A percentile compares a stretch with the other conserved stretches of the same genome.
Conservation (phyloP, 2,113 vertebrate species). For the Aptenodytes forsteri region DNA sequence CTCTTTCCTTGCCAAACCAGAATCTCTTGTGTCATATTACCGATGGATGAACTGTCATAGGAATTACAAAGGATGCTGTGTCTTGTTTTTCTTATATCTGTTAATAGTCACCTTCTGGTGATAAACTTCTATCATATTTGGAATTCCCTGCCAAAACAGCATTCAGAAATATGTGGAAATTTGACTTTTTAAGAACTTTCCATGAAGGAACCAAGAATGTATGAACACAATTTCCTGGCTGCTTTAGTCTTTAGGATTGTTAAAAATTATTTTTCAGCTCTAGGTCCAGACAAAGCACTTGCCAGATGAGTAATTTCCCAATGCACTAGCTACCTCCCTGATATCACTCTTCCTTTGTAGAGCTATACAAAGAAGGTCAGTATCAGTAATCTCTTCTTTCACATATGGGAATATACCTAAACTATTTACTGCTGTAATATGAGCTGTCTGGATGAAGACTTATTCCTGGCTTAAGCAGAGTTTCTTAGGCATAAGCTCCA, state of each 20-base stretch:
- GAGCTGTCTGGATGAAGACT: background rate
- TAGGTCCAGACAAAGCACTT: background rate
- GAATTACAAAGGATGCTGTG: background rate
- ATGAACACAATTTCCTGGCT: background rate
- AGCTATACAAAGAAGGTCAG: background rate
- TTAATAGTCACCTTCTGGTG: background rate
- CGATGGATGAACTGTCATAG: background rate
- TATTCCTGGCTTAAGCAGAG: background rate
- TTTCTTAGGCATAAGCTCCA: background rate
- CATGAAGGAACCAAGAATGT: background rate
- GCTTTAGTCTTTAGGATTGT: background rate
- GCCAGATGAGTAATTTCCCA: background rate
- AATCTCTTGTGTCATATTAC: background rate
- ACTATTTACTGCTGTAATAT: background rate
- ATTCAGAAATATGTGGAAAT: background rate
- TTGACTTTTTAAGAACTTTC: background rate
- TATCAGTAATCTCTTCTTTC: background rate
- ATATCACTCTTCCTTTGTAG: background rate
- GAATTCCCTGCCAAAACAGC: background rate
- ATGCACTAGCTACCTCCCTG: background rate
- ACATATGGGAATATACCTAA: background rate
- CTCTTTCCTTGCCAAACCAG: background rate
- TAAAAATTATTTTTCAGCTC: background rate
- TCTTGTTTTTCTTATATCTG: background rate
- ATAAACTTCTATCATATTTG: background rate